Conservation (phyloP, 2,113 vertebrate genomes). For the Alexandromys fortis region DNA sequence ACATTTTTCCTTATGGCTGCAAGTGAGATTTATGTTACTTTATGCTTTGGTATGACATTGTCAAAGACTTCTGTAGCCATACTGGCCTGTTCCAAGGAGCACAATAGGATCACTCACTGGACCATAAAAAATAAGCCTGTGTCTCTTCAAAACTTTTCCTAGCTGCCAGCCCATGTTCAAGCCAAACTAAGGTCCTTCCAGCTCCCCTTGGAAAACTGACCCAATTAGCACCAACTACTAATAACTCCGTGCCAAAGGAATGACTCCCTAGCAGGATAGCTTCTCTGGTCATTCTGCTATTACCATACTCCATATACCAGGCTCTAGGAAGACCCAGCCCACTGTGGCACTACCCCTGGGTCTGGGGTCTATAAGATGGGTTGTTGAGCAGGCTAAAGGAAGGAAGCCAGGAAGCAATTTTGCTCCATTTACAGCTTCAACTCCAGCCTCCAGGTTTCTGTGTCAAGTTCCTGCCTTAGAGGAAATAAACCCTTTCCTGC, state of each 20-base stretch:
- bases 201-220: background rate
- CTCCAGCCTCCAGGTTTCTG: background rate
- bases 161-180: background rate
- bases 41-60: background rate
- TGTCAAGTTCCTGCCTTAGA: background rate
- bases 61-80: background rate
- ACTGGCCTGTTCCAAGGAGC: background rate
- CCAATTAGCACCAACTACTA: background rate
- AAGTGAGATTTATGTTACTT: background rate
- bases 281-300: background rate
- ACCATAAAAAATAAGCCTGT: background rate
- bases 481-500: too few species aligned
- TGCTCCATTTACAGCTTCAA: background rate
- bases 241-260: background rate
- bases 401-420: background rate
- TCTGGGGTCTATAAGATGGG: background rate
- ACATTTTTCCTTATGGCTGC: constrained; percentile 3
- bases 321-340: background rate
- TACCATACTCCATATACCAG: background rate
- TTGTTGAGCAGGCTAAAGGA: background rate
- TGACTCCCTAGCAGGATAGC: background rate
- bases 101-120: background rate
- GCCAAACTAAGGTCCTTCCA: background rate
- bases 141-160: background rate
- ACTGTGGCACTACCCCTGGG: background rate